A percentile compares a stretch with the other conserved stretches of the same genome.
Conservation (phyloP, 1,140 invertebrate species). For the Drosophila guanche region DNA sequence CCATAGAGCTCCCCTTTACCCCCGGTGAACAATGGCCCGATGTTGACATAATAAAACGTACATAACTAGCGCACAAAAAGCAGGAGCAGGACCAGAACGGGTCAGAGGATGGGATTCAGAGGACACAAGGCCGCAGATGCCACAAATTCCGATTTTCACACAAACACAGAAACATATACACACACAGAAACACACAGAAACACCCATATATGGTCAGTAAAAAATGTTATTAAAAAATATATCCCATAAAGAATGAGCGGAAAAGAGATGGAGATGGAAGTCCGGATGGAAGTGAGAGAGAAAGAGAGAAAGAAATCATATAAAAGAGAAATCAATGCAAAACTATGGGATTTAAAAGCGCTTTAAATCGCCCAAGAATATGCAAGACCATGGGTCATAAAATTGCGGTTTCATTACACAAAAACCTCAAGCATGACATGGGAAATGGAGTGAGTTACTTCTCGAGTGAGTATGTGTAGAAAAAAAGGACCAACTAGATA, state of each 20-base stretch:
- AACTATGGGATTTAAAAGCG: conserved; percentile 75
- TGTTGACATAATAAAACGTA: conserved; percentile 80
- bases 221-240: conserved; percentile 72
- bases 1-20: conserved; percentile 27
- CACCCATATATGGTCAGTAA: conserved; percentile 44
- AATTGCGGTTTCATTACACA: conserved; percentile 65
- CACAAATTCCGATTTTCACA: conserved; percentile 71
- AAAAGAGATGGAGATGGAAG: conserved; percentile 7
- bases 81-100: conserved; percentile 20
- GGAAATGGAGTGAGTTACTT: not conserved
- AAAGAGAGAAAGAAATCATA: conserved; percentile 69
- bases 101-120: conserved; percentile 23
- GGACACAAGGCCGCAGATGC: conserved; percentile 72
- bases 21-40: conserved; percentile 68
- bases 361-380: conserved; percentile 77
- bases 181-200: conserved; percentile 16
- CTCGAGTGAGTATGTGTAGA: not conserved
- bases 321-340: conserved; percentile 74
- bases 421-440: conserved; percentile 37
- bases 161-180: conserved; percentile 40
- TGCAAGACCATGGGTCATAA: conserved; percentile 74
- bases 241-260: conserved; percentile 46
- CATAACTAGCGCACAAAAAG: conserved; percentile 69
- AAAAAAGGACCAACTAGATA: conserved; percentile 16
- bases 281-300: not conserved